phyloP scores from a whole-genome alignment of 2,797 vertebrate species.

The Sphenopsis melanotis region DNA sequence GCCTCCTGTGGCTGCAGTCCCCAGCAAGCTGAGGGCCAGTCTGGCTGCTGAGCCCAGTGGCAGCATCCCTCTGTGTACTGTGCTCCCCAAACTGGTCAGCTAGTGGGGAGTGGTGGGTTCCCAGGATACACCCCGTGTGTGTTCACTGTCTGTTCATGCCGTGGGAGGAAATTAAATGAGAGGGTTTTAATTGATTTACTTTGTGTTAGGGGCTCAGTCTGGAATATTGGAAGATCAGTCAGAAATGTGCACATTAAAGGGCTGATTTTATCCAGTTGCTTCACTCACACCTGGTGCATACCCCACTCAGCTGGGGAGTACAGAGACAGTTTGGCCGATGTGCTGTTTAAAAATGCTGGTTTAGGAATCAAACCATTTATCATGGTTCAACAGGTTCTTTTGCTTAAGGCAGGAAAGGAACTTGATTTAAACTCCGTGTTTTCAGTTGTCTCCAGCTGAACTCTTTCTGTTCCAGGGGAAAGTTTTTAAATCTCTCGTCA shows the following conservation, averaged over 20 bases:
- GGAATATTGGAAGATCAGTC: not conserved
- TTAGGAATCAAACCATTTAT: not conserved
- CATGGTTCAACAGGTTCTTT: conserved; percentile 9
- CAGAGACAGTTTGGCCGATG: not conserved
- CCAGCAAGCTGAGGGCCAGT: conserved; percentile 91
- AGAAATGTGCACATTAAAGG: conserved; percentile 68
- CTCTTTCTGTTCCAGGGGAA: not conserved
- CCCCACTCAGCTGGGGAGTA: conserved; percentile 29
- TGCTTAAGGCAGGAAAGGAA: not conserved
- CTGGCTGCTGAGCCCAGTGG: conserved; percentile 85
- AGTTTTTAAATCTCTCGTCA: not conserved
- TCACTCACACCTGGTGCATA: conserved; percentile 52
- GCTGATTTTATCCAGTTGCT: conserved; percentile 69
- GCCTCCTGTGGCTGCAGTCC: conserved; percentile 79
- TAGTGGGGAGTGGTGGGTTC: conserved; percentile 54
- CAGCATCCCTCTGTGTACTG: conserved; percentile 88
- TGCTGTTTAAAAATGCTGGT: not conserved
- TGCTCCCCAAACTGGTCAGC: conserved; percentile 94
- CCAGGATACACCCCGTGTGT: not conserved
- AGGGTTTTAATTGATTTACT: conserved; percentile 45
- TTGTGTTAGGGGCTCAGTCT: conserved; percentile 52
- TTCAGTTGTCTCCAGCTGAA: conserved; percentile 24
- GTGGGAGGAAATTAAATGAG: conserved; percentile 14
- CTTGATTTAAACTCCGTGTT: not conserved
- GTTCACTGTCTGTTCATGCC: conserved; percentile 19